Conservation (phyloP, 2,797 vertebrate species). For the Helostoma temminkii region DNA sequence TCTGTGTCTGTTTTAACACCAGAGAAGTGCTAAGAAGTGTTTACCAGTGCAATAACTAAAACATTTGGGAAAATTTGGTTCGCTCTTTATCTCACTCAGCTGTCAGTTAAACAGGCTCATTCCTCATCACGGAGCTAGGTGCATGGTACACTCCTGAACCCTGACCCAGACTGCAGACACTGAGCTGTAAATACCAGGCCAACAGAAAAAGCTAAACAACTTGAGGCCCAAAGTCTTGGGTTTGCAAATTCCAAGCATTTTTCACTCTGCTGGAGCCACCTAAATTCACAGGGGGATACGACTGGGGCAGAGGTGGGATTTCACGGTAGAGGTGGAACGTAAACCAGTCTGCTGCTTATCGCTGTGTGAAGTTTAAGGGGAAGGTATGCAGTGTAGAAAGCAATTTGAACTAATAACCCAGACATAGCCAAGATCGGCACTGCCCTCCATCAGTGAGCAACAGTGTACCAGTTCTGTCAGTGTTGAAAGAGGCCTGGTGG, state of each 20-base stretch:
- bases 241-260: slow-evolving; percentile 86
- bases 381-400: slow-evolving; percentile 34
- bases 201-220: slow-evolving; percentile 70
- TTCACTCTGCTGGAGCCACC: slow-evolving; percentile 78
- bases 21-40: neutral
- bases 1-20: neutral
- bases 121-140: slow-evolving; percentile 19
- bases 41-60: neutral
- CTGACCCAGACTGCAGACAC: slow-evolving; percentile 58
- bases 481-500: slow-evolving; percentile 46
- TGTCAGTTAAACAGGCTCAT: slow-evolving; percentile 14
- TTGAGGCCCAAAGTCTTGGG: slow-evolving; percentile 81
- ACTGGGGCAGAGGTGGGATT: slow-evolving; percentile 65
- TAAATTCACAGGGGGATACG: slow-evolving; percentile 72
- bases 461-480: slow-evolving; percentile 23
- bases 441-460: slow-evolving; percentile 44
- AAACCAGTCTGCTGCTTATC: slow-evolving; percentile 62
- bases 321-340: slow-evolving; percentile 59
- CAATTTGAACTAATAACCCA: slow-evolving; percentile 50
- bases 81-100: slow-evolving; percentile 6
- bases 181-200: slow-evolving; percentile 72
- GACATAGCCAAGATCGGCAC: slow-evolving; percentile 31
- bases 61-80: slow-evolving; percentile 1
- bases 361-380: slow-evolving; percentile 25
- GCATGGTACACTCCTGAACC: slow-evolving; percentile 41